Base-by-base conservation (phyloP, 2,113 vertebrate genomes). In the Grammomys dolichurus region DNA sequence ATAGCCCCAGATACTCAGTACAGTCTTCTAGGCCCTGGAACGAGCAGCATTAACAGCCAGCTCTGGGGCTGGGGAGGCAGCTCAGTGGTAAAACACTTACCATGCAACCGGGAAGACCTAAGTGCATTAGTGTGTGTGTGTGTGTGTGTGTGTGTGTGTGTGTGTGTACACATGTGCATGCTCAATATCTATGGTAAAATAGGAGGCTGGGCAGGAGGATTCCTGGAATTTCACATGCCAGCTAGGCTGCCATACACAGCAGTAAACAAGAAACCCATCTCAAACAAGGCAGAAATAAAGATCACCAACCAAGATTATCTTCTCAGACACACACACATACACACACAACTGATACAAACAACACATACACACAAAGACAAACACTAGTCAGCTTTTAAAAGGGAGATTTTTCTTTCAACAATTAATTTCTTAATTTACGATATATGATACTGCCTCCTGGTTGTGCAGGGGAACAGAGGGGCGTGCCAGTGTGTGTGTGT, bases 381-480 rank as follows among this genome's bases (percentile, higher is more conserved):
- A 60, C 56, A 73, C 58, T 6, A 86, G 60, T 36, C 76, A 91
- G 19, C 17, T 90, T 90, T 90, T n/a, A 56, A 89, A 63, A 67
- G 86, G 6, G 10, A 90, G 81, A 43, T 3, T 76, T 58, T 91
- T 48, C 85, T 95, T 86, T 69, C 85, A 86, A 72, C 90, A 96
- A 90, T 67, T 92, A 97, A 87, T 28, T 97, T 76, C 95, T 95
- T 89, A 92, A 94, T 95, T 95, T 88, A 19, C 40, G 78, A 12
- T 86, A 51, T 7, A 14, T 19, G 81, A 87, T 60, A 91, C 91
- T 51, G 77, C 91, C 94, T 97, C 90, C 43, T 94, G 40, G 3
- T 4, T 33, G 94, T 97, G 75, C 17, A 56, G 51, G 69, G 94
- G 69, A 80, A 96, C 96, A 97, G 94, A 76, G 70, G 87, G 58